phyloP scores from a whole-genome alignment of 2,888 invertebrate species.

The Parthenolecanium corni region DNA sequence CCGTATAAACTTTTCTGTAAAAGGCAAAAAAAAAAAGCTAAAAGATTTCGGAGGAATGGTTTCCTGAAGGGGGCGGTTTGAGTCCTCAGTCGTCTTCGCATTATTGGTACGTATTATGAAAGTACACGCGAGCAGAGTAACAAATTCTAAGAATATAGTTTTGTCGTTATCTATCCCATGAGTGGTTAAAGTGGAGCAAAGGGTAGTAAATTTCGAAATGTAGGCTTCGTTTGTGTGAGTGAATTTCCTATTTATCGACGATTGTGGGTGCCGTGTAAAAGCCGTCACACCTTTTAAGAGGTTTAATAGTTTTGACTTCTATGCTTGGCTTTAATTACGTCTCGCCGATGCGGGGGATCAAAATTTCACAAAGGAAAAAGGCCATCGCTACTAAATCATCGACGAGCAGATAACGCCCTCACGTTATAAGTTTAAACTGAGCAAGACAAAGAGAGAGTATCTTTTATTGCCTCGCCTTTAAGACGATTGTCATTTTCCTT shows the following conservation, averaged over 20 bases:
- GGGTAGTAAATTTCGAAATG: conserved; percentile 3
- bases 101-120: background rate
- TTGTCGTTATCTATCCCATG: conserved; percentile 11
- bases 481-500: conserved; percentile 16
- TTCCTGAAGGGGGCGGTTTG: too few relatives aligned
- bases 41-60: too few relatives aligned
- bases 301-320: conserved; percentile 25
- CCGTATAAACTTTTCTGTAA: conserved; percentile 20
- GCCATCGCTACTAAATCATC: conserved; percentile 28
- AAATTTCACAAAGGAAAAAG: conserved; percentile 24
- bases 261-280: background rate
- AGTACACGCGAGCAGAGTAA: background rate
- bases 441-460: background rate
- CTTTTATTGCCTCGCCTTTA: conserved; percentile 8
- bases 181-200: too few relatives aligned
- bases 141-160: conserved; percentile 6
- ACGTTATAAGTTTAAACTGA: conserved; percentile 22
- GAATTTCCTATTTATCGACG: background rate
- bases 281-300: conserved; percentile 9
- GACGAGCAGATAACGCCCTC: conserved; percentile 26
- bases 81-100: too few relatives aligned
- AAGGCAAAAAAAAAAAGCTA: background rate
- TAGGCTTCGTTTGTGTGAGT: background rate
- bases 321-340: conserved; percentile 15
- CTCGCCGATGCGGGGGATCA: conserved; percentile 21